A percentile compares a stretch with the other conserved stretches of the same genome.
phyloP scores from a whole-genome alignment of 2,888 invertebrate species.

The Ichneumoninae sp. region DNA sequence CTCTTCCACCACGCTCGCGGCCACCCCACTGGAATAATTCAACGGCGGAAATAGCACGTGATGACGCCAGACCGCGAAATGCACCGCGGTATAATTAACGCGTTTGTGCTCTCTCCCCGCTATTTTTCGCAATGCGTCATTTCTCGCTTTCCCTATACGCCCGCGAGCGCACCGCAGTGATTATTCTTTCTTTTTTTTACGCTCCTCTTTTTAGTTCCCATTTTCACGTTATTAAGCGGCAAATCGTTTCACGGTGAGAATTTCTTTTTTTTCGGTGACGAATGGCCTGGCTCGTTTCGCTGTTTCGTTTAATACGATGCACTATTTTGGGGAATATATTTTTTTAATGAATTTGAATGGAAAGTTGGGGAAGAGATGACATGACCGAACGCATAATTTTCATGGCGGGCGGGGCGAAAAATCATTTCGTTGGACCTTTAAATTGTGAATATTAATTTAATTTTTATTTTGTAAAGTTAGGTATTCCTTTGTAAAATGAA shows the following conservation, averaged over 20 bases:
- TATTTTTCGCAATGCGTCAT: slow-evolving; percentile 35
- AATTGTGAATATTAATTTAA: background rate
- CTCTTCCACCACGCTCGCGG: background rate
- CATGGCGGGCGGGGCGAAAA: background rate
- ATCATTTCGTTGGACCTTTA: background rate
- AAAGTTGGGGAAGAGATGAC: background rate
- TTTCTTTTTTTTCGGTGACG: background rate
- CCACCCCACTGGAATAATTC: slow-evolving; percentile 40
- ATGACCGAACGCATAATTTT: background rate
- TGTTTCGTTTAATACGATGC: background rate
- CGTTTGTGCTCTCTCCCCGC: slow-evolving; percentile 2
- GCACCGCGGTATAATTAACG: slow-evolving; percentile 54
- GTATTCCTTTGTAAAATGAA: no score
- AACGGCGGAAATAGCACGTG: slow-evolving; percentile 34
- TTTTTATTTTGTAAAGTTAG: background rate
- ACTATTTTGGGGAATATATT: background rate
- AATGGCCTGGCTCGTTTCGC: background rate
- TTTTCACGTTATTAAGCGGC: slow-evolving; percentile 4
- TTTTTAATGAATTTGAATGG: background rate
- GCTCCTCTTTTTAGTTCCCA: background rate
- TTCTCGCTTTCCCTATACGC: slow-evolving; percentile 13
- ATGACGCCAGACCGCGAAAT: slow-evolving; percentile 47
- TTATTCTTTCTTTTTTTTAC: background rate
- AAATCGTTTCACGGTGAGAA: background rate
- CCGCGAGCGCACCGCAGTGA: slow-evolving; percentile 6